Conservation (phyloP, 2,113 vertebrate genomes). For the Daubentonia madagascariensis region DNA sequence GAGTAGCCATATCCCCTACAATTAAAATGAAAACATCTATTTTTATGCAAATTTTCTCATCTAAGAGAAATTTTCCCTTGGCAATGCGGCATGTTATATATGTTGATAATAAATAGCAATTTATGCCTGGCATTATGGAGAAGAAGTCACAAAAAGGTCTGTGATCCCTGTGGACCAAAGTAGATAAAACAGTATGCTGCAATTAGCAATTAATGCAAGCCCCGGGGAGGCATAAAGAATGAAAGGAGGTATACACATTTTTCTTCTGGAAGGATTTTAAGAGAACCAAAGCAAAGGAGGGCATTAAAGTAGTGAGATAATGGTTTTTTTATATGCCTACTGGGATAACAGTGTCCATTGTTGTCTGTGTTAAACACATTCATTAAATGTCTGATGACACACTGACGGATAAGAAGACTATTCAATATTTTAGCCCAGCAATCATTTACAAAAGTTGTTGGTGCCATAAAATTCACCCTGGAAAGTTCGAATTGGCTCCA, state of each 20-base stretch:
- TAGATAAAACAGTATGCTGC: slow-evolving; percentile 22
- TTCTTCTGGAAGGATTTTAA: slow-evolving; percentile 35
- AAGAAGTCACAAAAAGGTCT: slow-evolving; percentile 38
- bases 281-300: slow-evolving; percentile 24
- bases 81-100: slow-evolving; percentile 49
- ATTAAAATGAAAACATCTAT: slow-evolving; percentile 52
- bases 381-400: slow-evolving; percentile 43
- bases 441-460: slow-evolving; percentile 40
- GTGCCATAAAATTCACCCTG: neutral
- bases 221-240: neutral
- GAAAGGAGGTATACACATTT: neutral
- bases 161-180: slow-evolving; percentile 3
- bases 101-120: slow-evolving; percentile 53
- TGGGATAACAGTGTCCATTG: slow-evolving; percentile 21
- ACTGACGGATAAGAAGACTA: slow-evolving; percentile 35
- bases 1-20: neutral
- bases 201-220: slow-evolving; percentile 41
- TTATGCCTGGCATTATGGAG: neutral
- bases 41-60: slow-evolving; percentile 44
- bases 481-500: neutral
- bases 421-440: slow-evolving; percentile 55
- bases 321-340: slow-evolving; percentile 47
- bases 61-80: slow-evolving; percentile 40
- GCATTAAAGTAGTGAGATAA: slow-evolving; percentile 45
- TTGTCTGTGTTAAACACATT: slow-evolving; percentile 31